Evolutionary conservation across 2,113 vertebrate species (phyloP).

Genomic region (Malurus alboscapulatus): DNA sequence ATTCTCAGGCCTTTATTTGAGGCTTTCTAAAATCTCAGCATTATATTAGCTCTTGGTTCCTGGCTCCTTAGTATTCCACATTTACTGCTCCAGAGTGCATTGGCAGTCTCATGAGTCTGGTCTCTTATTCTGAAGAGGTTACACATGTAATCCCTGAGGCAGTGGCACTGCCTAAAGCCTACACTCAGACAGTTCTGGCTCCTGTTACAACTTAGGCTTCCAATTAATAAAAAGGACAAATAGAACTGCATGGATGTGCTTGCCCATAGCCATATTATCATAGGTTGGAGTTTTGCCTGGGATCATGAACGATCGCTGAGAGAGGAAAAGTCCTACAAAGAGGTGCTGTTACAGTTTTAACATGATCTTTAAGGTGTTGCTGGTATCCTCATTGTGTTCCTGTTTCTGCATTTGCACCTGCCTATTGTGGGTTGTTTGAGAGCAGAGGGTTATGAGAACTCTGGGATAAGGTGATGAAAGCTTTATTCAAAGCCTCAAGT

Average conservation of each 20-base stretch:
- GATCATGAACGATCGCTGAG: background rate
- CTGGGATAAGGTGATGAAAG: background rate
- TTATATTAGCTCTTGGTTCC: background rate
- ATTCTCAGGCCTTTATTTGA: background rate
- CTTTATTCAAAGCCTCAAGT: background rate
- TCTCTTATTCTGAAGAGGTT: background rate
- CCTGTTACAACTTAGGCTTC: background rate
- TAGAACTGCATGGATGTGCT: background rate
- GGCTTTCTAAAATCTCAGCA: background rate
- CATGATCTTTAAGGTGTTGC: background rate
- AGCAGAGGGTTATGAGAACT: background rate
- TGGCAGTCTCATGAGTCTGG: background rate
- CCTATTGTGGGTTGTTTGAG: background rate
- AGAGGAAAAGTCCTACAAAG: background rate
- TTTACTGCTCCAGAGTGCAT: background rate
- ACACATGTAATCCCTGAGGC: background rate
- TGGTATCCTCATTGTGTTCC: background rate
- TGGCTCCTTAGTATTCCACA: background rate
- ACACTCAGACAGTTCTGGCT: background rate
- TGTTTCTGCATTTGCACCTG: background rate
- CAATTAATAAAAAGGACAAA: background rate
- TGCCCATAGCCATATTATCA: background rate
- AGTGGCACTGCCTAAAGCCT: background rate
- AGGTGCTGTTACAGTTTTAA: background rate
- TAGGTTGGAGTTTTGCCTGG: background rate